phyloP scores from a whole-genome alignment of 2,888 invertebrate genomes.

The Cantharis rufa region DNA sequence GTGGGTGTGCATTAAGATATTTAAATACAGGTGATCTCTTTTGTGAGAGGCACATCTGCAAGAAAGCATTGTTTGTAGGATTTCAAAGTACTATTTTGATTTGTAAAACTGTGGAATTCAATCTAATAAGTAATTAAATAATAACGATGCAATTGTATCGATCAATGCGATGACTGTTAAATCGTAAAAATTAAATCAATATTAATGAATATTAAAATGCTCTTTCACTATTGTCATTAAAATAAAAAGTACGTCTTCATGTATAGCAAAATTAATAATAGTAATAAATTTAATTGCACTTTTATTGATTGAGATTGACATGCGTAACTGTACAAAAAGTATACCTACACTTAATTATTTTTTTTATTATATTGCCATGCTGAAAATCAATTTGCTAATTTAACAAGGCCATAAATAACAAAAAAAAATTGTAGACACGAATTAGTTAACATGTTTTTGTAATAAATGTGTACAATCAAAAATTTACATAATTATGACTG shows the following conservation, averaged over 20 bases:
- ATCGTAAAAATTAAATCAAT: constrained; percentile 1
- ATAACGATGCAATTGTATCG: constrained; percentile 4
- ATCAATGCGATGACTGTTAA: constrained; percentile 7
- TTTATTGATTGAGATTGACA: constrained; percentile 10
- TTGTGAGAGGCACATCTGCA: constrained; percentile 25
- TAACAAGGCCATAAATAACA: constrained; percentile 16
- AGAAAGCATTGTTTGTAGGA: constrained; percentile 18
- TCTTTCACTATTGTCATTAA: not conserved
- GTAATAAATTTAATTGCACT: constrained; percentile 5
- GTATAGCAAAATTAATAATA: constrained; percentile 13
- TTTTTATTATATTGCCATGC: constrained; percentile 6
- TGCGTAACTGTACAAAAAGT: constrained; percentile 10
- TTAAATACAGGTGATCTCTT: constrained; percentile 29
- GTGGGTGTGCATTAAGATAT: constrained; percentile 32
- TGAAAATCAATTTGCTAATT: constrained; percentile 17
- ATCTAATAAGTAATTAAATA: constrained; percentile 19
- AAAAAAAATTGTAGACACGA: constrained; percentile 4
- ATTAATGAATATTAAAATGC: constrained; percentile 8
- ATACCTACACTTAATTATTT: constrained; percentile 11
- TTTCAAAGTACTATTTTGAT: constrained; percentile 16
- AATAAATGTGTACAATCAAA: constrained; percentile 27
- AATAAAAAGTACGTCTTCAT: constrained; percentile 3
- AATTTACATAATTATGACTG: constrained; percentile 29
- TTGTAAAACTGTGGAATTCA: constrained; percentile 21
- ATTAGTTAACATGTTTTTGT: constrained; percentile 20